Evolutionary conservation across 2,113 vertebrate species (phyloP), one percentile per base, ranked within the genome.

Genomic region (Eubucco bourcierii): DNA sequence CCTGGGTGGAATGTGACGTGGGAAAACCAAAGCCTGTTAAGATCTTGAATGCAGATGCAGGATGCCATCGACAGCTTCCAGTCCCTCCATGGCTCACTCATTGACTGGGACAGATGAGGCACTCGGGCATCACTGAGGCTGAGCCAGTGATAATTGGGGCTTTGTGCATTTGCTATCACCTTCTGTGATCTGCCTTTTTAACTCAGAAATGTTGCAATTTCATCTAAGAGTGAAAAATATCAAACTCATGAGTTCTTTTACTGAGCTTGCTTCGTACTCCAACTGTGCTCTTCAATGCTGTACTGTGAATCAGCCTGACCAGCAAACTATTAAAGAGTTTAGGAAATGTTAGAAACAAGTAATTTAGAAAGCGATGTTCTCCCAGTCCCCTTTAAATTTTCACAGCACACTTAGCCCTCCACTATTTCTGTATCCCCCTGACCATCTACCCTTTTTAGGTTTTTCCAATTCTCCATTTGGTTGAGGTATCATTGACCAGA

Each of bases 181-280:
- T 39, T 41, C 39, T 34, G n/a, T 15, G 15, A 61, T 15, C 24
- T 65, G 52, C 17, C n/a, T 3, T 33, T 83, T 80, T 9, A 52
- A 84, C 47, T 13, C 44, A 29, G 37, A 94, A 86, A 55, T 4
- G 46, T 24, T 59, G 50, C 68, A 73, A 87, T 75, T 44, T 58
- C 60, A 60, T 84, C 16, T 3, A 24, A 88, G 4, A 18, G 20
- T 39, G 53, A 94, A 86, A 80, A 6, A 2, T 9, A 61, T 24
- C 14, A 37, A 34, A 10, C 2, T 37, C 24, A 0, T 2, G 24
- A 12, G n/a, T 37, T 75, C 25, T 77, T 7, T 28, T 21, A 6
- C 2, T 24, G 24, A 64, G 27, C 31, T 21, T 11, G 0, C 7
- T 28, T 71, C 44, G 6, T 4, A 4, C 5, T 31, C 15, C 46